Conservation (phyloP, 2,888 invertebrate genomes). For the Cepaea hortensis region DNA sequence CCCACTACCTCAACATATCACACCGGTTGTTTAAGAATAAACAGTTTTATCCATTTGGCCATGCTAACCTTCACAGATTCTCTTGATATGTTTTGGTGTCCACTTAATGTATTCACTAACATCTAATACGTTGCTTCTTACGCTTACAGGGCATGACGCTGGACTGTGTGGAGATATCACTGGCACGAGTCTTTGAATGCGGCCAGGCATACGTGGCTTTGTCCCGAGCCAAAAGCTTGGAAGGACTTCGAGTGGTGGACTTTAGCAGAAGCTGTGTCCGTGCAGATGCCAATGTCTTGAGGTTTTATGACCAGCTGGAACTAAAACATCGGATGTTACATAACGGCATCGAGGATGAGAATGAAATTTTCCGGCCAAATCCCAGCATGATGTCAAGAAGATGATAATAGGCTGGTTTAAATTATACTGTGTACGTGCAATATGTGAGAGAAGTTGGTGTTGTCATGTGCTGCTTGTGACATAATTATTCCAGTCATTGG, state of each 20-base stretch:
- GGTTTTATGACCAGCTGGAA: conserved; percentile 82
- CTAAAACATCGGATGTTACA: conserved; percentile 63
- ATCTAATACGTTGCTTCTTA: not conserved
- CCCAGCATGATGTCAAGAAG: conserved; percentile 27
- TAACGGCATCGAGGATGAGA: conserved; percentile 55
- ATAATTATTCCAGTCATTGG: too few relatives aligned
- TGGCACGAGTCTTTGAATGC: conserved; percentile 93
- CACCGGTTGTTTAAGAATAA: too few relatives aligned
- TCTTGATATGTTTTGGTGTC: too few relatives aligned
- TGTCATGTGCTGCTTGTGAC: too few relatives aligned
- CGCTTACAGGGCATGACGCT: conserved; percentile 89
- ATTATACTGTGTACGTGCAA: not conserved
- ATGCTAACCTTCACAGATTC: too few relatives aligned
- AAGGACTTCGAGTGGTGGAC: conserved; percentile 89
- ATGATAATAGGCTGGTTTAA: not conserved
- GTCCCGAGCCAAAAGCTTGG: conserved; percentile 91
- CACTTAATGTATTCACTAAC: not conserved
- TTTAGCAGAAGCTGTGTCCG: conserved; percentile 91
- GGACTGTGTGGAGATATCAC: conserved; percentile 95
- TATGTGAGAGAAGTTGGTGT: too few relatives aligned
- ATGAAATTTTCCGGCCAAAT: conserved; percentile 47
- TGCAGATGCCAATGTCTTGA: conserved; percentile 89
- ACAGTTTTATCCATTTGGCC: too few relatives aligned
- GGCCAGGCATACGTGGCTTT: conserved; percentile 97
- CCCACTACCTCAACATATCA: too few relatives aligned